A percentile compares a stretch with the other conserved stretches of the same genome.
Conservation (phyloP, 2,888 invertebrate genomes). For the Tenthredo amoena region DNA sequence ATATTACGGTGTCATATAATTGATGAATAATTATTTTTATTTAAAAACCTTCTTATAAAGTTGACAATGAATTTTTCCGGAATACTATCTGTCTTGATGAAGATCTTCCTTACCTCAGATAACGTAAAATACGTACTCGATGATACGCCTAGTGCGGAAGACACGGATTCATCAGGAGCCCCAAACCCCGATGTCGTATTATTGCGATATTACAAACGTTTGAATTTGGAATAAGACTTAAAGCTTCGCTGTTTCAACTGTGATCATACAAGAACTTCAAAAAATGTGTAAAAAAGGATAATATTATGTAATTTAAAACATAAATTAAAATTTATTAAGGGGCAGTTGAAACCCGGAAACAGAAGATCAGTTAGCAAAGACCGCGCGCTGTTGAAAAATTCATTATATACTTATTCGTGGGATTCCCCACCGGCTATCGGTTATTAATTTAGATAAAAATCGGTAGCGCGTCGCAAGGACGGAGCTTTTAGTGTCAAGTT, state of each 20-base stretch:
- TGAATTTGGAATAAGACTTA: not conserved
- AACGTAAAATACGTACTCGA: not conserved
- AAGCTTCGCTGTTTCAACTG: no score
- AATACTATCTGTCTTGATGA: not conserved
- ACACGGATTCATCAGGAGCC: not conserved
- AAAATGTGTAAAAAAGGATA: not conserved
- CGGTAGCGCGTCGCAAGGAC: not conserved
- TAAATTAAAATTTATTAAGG: not conserved
- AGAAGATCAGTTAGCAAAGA: not conserved
- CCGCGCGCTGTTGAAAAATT: not conserved
- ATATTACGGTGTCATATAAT: not conserved
- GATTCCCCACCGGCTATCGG: not conserved
- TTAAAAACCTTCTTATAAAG: not conserved
- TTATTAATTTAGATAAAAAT: not conserved
- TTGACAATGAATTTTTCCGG: not conserved
- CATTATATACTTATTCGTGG: not conserved
- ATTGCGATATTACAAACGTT: constrained; percentile 23
- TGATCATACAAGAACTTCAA: not conserved
- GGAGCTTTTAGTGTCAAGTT: not conserved
- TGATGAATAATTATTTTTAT: not conserved
- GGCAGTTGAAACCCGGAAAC: not conserved
- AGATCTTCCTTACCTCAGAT: not conserved
- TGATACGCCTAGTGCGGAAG: not conserved
- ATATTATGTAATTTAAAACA: not conserved
- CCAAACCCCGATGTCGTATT: not conserved